Conservation (phyloP, 2,113 vertebrate genomes). For the Callospermophilus lateralis region DNA sequence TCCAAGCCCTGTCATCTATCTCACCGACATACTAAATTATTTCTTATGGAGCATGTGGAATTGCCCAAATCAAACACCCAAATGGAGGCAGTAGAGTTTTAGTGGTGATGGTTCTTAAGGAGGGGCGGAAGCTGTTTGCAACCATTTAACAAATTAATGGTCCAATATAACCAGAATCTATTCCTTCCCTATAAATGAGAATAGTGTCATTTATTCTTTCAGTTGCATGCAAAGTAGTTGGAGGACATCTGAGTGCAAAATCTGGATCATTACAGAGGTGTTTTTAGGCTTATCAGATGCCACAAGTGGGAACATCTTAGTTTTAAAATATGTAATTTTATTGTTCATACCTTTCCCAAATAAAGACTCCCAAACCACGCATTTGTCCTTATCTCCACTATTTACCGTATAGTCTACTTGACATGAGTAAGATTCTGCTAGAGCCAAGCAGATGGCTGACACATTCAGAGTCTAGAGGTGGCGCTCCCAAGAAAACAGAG, state of each 20-base stretch:
- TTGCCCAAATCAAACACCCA: slow-evolving; percentile 71
- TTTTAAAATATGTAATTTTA: not conserved
- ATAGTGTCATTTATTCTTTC: slow-evolving; percentile 58
- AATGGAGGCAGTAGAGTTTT: slow-evolving; percentile 66
- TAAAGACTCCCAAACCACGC: not conserved
- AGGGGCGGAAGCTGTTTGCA: not conserved
- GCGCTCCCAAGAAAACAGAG: not conserved
- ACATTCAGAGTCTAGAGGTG: not conserved
- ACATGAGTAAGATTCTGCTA: not conserved
- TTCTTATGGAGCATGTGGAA: slow-evolving; percentile 65
- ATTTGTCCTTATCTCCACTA: not conserved
- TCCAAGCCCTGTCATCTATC: slow-evolving; percentile 62
- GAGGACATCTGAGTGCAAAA: slow-evolving; percentile 12
- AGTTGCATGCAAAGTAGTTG: slow-evolving; percentile 18
- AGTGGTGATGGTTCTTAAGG: slow-evolving; percentile 47
- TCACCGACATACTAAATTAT: slow-evolving; percentile 73
- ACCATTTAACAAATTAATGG: slow-evolving; percentile 78
- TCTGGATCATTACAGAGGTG: not conserved
- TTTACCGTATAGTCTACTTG: not conserved
- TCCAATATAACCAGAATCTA: slow-evolving; percentile 62
- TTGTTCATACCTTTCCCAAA: not conserved
- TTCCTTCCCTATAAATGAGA: slow-evolving; percentile 62
- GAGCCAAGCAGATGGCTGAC: not conserved
- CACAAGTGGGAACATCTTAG: not conserved
- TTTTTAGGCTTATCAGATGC: slow-evolving; percentile 54